These are phyloP conservation scores for Hystrix brachyura DNA, from an alignment of 2,113 vertebrate species.

Conservation along the genomic window DNA sequence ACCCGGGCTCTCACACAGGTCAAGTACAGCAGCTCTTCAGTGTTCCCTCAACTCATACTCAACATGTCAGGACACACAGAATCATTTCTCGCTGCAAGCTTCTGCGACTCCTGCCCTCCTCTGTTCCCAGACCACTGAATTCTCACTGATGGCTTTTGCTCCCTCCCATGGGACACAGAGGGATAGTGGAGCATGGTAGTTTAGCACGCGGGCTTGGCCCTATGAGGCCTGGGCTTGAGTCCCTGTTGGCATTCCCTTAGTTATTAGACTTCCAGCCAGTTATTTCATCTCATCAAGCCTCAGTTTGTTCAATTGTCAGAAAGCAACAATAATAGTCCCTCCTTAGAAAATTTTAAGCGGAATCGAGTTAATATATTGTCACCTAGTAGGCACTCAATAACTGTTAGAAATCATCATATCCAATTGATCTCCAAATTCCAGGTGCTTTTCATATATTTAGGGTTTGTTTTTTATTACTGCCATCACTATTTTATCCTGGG, in stretches of 20 bases:
- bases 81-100: neutral
- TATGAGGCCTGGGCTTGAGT: neutral
- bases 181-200: rapidly evolving
- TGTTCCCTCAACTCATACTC: neutral
- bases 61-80: neutral
- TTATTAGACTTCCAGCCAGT: neutral
- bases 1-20: neutral
- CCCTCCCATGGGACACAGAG: neutral
- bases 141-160: neutral
- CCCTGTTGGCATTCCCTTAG: neutral
- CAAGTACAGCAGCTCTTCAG: neutral
- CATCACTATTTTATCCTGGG: neutral
- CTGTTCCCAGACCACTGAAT: no score
- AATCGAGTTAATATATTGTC: neutral
- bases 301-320: conserved; percentile 3
- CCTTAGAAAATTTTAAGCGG: neutral
- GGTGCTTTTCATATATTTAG: neutral
- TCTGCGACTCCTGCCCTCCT: neutral
- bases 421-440: neutral
- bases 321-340: neutral
- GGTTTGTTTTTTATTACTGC: neutral
- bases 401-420: neutral
- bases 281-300: neutral
- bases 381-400: neutral
- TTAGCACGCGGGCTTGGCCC: neutral